Base-by-base conservation (phyloP, 2,113 vertebrate species). In the Crotophaga sulcirostris region DNA sequence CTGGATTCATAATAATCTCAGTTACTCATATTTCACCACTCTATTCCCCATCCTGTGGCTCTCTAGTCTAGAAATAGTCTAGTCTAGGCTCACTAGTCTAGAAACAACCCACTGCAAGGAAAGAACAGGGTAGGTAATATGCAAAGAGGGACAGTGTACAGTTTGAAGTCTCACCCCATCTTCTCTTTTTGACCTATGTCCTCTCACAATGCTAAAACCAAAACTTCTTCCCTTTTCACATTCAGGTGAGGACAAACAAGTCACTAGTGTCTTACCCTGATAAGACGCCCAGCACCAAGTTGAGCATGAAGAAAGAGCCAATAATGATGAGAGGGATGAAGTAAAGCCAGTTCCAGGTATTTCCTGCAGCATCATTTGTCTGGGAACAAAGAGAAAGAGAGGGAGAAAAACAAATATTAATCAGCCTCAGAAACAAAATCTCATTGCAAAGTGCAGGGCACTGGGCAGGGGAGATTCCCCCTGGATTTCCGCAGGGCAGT, bases 241-340 rank as follows among this genome's bases (percentile, higher is more conserved):
- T 4, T 33, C 82, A 66, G 17, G 2, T 14, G 10, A 19, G 66
- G 40, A 77, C 11, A 45, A n/a, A 49, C 2, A 60, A 49, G 10
- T 54, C 42, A 5, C 5, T 9, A 17, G 16, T 28, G 24, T 18
- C 99, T 99, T 97, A 99, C 99, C 99, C 99, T 8, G 99, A 99
- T 1, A 99, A 97, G 92, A 99, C 99, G 2, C 99, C 99, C 84
- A 99, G 98, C 74, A 99, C 99, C 97, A 99, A 97, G 97, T 99
- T 99, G 94, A 99, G 98, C 99, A 99, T 99, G 98, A 99, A 99
- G 98, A 99, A 99, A 82, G 99, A 99, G 68, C 99, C 99, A 4
- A 99, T 99, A 98, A 99, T 99, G 98, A 99, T 99, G 97, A 99
- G 99, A 5, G 99, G 99, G 95, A 99, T 98, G 98, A 99, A 99